phyloP scores from a whole-genome alignment of 2,888 invertebrate species.

The Spatulosminthurus flaviceps region DNA sequence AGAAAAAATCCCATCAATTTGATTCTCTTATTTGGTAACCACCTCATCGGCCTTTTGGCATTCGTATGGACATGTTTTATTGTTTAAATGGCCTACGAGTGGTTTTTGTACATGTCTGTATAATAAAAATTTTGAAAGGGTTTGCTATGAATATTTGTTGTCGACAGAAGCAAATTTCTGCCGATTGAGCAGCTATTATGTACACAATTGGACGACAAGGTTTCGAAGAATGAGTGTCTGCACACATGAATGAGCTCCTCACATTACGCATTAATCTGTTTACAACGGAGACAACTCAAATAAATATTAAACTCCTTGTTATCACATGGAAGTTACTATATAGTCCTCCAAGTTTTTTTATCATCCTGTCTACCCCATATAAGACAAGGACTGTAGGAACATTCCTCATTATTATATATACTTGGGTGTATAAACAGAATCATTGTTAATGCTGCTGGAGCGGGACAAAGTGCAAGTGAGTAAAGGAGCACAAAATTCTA shows the following conservation, averaged over 20 bases:
- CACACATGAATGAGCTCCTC: constrained; percentile 5
- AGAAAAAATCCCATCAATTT: too few relatives aligned
- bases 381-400: background rate
- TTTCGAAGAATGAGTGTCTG: background rate
- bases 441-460: background rate
- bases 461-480: background rate
- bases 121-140: too few relatives aligned
- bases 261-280: constrained; percentile 28
- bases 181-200: too few relatives aligned
- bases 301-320: constrained; percentile 20
- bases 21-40: too few relatives aligned
- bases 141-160: too few relatives aligned
- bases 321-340: background rate
- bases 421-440: background rate
- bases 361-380: background rate
- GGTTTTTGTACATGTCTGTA: too few relatives aligned
- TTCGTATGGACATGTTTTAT: too few relatives aligned
- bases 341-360: background rate
- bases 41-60: too few relatives aligned
- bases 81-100: too few relatives aligned
- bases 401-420: background rate
- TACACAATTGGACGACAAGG: too few relatives aligned
- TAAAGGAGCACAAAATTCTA: background rate
- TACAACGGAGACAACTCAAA: constrained; percentile 25
- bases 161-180: too few relatives aligned